These are phyloP conservation scores for Luperina testacea DNA, from an alignment of 2,888 invertebrate genomes.

Conservation along the genomic window DNA sequence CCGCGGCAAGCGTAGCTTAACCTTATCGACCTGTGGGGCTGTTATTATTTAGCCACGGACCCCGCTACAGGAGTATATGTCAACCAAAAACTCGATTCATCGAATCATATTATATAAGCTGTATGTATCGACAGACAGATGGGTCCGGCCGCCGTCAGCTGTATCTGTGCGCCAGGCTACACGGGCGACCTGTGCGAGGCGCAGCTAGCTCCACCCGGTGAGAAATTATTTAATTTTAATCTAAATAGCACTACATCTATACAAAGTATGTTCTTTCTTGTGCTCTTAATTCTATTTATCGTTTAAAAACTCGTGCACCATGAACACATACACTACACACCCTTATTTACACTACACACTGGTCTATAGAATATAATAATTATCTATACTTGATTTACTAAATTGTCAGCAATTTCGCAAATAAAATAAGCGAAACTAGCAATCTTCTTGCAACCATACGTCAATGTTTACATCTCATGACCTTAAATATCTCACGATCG, in stretches of 20 bases:
- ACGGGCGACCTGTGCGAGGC: conserved; percentile 93
- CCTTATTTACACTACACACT: neutral
- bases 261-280: neutral
- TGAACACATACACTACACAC: neutral
- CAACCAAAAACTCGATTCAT: neutral
- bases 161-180: conserved; percentile 92
- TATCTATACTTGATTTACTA: neutral
- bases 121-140: conserved; percentile 90
- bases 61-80: too few relatives aligned
- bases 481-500: conserved; percentile 44
- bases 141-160: conserved; percentile 93
- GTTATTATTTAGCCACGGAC: too few relatives aligned
- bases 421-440: neutral
- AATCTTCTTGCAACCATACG: neutral
- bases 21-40: too few relatives aligned
- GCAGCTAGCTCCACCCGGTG: conserved; percentile 88
- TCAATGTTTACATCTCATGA: conserved; percentile 6
- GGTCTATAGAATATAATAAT: too few relatives aligned
- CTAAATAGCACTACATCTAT: neutral
- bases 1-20: too few relatives aligned
- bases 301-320: neutral
- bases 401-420: neutral
- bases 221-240: conserved; percentile 31
- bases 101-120: neutral
- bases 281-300: neutral